Evolutionary conservation across 2,888 invertebrate genomes (phyloP), one percentile per base, ranked within the genome.

Genomic region (Lysandra bellargus): DNA sequence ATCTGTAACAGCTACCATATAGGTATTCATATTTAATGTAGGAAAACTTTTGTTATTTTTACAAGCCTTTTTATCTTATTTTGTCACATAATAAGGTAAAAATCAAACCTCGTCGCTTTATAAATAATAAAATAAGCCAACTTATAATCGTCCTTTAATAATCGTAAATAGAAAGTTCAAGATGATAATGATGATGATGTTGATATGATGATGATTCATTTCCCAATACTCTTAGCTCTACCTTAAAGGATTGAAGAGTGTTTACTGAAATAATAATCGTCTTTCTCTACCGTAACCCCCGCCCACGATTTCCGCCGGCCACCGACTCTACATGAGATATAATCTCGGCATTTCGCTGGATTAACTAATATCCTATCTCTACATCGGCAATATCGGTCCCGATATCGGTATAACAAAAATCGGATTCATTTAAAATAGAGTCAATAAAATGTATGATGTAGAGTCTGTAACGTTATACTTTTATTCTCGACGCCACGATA

Each of bases 261-360:
- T 69, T 69, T 69, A 69, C 69, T 69, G 33, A 69, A 69, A 69
- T 69, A 69, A 69, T 69, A 69, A 69, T 69, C 69, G 33, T 69
- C 69, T 69, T 44, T 23, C 75, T 44, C 44, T 44, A 75, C 75
- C 75, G 30, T 30, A 49, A 44, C 75, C 75, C 53, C 75, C 75
- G 12, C 75, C 75, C 49, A 75, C 75, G 23, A 23, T 23, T 75
- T 75, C 75, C 75, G 75, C 75, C 75, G 75, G 49, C 49, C 17
- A 23, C 75, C 49, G 75, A 75, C 75, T 44, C 23, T 44, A 14
- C n/a, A 30, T 49, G 37, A 44, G 75, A 75, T 49, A 49, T 44
- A 7, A 74, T 74, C 40, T 75, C 30, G 49, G 75, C 30, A 75
- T 49, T 44, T 44, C 23, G 75, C 75, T 75, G 23, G 49, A 75